Conservation (phyloP, 2,113 vertebrate genomes). For the Cheilinus undulatus region DNA sequence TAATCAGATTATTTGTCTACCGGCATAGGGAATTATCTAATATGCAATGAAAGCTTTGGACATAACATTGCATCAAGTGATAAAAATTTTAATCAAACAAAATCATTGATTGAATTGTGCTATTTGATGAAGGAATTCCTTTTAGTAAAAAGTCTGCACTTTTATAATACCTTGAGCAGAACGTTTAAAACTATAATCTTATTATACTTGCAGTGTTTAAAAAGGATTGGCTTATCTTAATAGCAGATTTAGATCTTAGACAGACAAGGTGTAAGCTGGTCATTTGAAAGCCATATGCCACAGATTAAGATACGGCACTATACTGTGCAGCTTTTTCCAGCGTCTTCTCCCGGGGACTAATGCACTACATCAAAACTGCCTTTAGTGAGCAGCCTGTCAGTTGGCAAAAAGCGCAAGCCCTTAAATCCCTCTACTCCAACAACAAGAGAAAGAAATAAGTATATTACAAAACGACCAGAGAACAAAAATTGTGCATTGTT, state of each 20-base stretch:
- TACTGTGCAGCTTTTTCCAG: conserved; percentile 32
- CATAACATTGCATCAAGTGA: neutral
- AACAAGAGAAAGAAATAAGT: conserved; percentile 72
- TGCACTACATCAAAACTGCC: conserved; percentile 54
- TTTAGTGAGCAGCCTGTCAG: conserved; percentile 63
- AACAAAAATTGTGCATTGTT: conserved; percentile 74
- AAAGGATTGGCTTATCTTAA: conserved; percentile 79
- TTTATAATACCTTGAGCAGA: conserved; percentile 35
- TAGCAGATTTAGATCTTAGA: conserved; percentile 81
- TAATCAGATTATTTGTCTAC: conserved; percentile 73
- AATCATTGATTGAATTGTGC: conserved; percentile 17
- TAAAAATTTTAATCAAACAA: conserved; percentile 22
- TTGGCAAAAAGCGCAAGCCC: conserved; percentile 61
- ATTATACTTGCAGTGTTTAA: conserved; percentile 80
- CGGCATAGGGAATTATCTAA: conserved; percentile 33
- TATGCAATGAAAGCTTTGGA: conserved; percentile 1
- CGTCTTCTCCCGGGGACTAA: conserved; percentile 60
- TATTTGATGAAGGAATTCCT: conserved; percentile 30
- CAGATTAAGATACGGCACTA: conserved; percentile 75
- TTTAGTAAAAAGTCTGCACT: conserved; percentile 30
- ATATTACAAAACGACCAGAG: conserved; percentile 68
- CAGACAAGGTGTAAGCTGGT: conserved; percentile 80
- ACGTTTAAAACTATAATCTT: conserved; percentile 78
- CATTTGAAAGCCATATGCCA: conserved; percentile 82
- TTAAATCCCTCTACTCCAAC: conserved; percentile 65